Evolutionary conservation across 2,888 invertebrate species (phyloP), one percentile per base, ranked within the genome.

Genomic region (Lypha dubia): DNA sequence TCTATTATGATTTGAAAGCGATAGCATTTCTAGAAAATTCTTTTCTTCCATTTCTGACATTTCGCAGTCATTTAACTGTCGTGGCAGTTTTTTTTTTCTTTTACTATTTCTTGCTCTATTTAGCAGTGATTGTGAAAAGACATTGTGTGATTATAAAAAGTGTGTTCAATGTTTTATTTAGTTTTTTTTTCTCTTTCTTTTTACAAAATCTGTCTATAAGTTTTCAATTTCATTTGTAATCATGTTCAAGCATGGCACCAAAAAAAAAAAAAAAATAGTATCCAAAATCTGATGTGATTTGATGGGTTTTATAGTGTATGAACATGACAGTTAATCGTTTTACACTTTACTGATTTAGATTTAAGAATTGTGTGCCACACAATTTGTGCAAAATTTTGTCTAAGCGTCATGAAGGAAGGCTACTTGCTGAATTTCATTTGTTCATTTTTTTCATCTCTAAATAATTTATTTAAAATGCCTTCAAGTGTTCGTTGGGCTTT

Each of bases 141-240:
- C 41, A 32, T 53, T 65, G 44, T 71, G 13, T 17, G 35, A 9
- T 9, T 38, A 73, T 73, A 46, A 79, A 63, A n/a, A n/a, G n/a
- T n/a, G 20, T 58, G 56, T 46, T 56, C 20, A 35, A 20, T 46
- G 24, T 51, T 17, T 67, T 22, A 32, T 32, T 75, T 65, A 22
- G 20, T 22, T 38, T 20, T 46, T 13, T 22, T 32, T 62, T 17
- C 41, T 41, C 41, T 4, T 24, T 63, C 35, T 20, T 75, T 49
- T 32, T 46, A 44, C 32, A 63, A 17, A 56, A 38, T 28, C 63
- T 49, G 71, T 65, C 65, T 71, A 73, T 51, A 60, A 60, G 65
- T 60, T 83, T 77, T 83, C 73, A 62, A 83, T 79, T 74, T 79
- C 44, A 79, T 53, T n/a, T 74, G 63, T 35, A 32, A 9, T 65